phyloP scores from a whole-genome alignment of 2,113 vertebrate species.

The Xiphias gladius region DNA sequence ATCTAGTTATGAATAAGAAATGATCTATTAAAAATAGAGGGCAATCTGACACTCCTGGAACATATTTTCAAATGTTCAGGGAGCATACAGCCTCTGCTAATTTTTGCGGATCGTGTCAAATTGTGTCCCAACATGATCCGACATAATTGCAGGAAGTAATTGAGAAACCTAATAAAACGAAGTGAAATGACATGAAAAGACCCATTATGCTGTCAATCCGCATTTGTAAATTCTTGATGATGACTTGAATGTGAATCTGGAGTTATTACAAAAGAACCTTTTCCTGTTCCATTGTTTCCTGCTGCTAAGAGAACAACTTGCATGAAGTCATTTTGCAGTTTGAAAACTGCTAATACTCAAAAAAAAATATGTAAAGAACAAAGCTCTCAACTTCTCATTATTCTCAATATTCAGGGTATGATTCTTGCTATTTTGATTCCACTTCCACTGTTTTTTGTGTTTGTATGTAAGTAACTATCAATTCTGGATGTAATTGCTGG shows the following conservation, averaged over 20 bases:
- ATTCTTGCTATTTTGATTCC: constrained; percentile 4
- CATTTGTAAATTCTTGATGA: constrained; percentile 45
- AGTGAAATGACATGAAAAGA: constrained; percentile 40
- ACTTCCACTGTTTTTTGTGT: not conserved
- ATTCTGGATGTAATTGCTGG: not conserved
- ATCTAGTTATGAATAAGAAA: constrained; percentile 46
- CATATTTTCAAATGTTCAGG: constrained; percentile 21
- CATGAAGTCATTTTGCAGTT: constrained; percentile 33
- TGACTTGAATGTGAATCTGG: constrained; percentile 43
- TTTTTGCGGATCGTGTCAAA: constrained; percentile 26
- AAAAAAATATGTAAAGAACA: constrained; percentile 29
- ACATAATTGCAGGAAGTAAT: constrained; percentile 24
- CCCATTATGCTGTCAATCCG: constrained; percentile 42
- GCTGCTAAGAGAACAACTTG: constrained; percentile 46
- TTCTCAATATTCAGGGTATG: not conserved
- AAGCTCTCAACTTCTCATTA: constrained; percentile 24
- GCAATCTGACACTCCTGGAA: constrained; percentile 15
- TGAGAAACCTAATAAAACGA: constrained; percentile 33
- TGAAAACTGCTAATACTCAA: constrained; percentile 22
- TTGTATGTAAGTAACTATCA: not conserved
- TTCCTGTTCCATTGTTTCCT: constrained; percentile 15
- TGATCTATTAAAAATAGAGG: constrained; percentile 42
- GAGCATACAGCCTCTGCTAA: constrained; percentile 6
- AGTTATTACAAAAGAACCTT: constrained; percentile 24
- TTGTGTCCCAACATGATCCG: constrained; percentile 18